phyloP scores from a whole-genome alignment of 2,113 vertebrate genomes.

The Oncorhynchus nerka region DNA sequence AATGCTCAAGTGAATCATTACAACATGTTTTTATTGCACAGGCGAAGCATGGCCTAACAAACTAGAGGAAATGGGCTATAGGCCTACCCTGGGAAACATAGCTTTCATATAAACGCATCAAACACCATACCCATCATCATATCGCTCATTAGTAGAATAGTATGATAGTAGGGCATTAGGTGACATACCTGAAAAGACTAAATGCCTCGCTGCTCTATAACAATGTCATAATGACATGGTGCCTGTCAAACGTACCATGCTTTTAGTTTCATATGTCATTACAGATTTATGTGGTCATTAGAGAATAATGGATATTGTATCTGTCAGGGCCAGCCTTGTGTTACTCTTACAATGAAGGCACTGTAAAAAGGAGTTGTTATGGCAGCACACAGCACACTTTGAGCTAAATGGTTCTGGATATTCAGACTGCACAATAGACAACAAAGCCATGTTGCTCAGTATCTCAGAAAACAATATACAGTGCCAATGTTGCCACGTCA shows the following conservation, averaged over 20 bases:
- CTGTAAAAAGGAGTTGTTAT: too few relatives aligned
- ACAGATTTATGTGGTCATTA: too few relatives aligned
- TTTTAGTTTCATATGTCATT: too few relatives aligned
- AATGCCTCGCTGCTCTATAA: background rate
- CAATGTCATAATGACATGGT: background rate
- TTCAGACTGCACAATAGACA: background rate
- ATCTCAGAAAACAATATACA: background rate
- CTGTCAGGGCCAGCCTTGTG: too few relatives aligned
- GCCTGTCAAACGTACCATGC: background rate
- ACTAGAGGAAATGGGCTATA: background rate
- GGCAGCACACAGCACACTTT: too few relatives aligned
- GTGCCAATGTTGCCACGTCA: too few relatives aligned
- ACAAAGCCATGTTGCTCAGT: background rate
- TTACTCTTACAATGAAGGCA: too few relatives aligned
- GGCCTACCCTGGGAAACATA: background rate
- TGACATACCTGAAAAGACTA: background rate
- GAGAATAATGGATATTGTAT: too few relatives aligned
- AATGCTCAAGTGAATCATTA: slow-evolving; percentile 16
- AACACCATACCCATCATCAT: background rate
- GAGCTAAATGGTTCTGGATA: too few relatives aligned
- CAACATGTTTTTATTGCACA: slow-evolving; percentile 18
- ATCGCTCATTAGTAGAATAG: background rate
- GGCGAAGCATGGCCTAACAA: background rate
- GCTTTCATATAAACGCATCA: background rate
- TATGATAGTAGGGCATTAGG: background rate